phyloP scores from a whole-genome alignment of 2,113 vertebrate genomes.

The Drymodes brunneopygia region DNA sequence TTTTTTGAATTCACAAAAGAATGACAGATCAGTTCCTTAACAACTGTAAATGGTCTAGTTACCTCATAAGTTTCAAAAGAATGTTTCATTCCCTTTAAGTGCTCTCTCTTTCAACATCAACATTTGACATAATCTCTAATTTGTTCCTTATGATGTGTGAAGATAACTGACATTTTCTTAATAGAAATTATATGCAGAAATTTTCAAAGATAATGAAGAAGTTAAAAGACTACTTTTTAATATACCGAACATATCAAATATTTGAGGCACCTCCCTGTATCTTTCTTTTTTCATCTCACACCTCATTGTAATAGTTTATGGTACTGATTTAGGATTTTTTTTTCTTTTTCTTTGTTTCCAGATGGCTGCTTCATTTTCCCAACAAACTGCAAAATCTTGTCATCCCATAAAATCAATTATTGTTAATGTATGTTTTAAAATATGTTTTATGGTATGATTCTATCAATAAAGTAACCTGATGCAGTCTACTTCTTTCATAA shows the following conservation, averaged over 20 bases:
- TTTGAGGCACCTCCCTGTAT: background rate
- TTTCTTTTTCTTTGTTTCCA: background rate
- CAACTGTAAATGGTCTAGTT: background rate
- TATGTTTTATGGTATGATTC: background rate
- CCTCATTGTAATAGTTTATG: background rate
- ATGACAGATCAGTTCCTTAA: background rate
- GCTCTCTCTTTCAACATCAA: background rate
- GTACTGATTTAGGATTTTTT: background rate
- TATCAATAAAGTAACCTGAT: background rate
- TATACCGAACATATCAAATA: background rate
- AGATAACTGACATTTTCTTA: background rate
- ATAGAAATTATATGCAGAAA: background rate
- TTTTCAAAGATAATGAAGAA: background rate
- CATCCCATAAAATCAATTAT: background rate
- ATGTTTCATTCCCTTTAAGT: background rate
- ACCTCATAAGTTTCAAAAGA: background rate
- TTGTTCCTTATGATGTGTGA: fast-evolving
- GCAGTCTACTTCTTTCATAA: background rate
- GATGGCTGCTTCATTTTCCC: background rate
- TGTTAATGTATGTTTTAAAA: background rate
- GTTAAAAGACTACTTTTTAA: background rate
- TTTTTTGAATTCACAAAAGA: background rate
- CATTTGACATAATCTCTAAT: background rate
- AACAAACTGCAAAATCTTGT: background rate
- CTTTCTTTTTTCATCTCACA: background rate